These are phyloP conservation scores for Eristalinus aeneus DNA, from an alignment of 2,888 invertebrate species.

Conservation along the genomic window DNA sequence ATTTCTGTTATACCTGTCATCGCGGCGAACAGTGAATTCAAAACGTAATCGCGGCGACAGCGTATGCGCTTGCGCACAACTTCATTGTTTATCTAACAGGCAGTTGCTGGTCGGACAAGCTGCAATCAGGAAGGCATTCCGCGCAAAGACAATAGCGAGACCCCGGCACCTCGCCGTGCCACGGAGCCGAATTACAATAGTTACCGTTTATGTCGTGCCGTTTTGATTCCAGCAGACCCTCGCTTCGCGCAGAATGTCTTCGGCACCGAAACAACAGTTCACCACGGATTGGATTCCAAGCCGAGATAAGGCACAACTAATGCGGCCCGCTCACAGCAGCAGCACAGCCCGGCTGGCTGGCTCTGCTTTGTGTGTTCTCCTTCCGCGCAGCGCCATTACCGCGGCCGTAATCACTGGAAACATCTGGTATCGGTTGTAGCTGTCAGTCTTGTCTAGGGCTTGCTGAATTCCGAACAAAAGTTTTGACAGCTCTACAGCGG, in stretches of 20 bases:
- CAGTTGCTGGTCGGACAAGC: conserved; percentile 54
- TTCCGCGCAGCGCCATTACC: conserved; percentile 47
- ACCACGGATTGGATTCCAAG: conserved; percentile 68
- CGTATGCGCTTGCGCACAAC: conserved; percentile 40
- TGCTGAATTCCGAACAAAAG: conserved; percentile 49
- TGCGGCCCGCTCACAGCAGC: conserved; percentile 22
- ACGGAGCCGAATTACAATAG: conserved; percentile 67
- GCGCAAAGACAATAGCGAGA: conserved; percentile 55
- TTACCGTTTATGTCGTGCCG: conserved; percentile 69
- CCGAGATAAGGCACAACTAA: conserved; percentile 62
- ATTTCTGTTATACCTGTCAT: conserved; percentile 65
- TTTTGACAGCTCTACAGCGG: conserved; percentile 59
- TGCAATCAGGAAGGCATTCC: conserved; percentile 63
- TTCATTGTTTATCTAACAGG: conserved; percentile 68
- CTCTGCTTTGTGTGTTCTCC: conserved; percentile 57
- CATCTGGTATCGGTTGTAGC: conserved; percentile 58
- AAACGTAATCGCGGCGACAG: conserved; percentile 49
- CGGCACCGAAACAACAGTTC: conserved; percentile 46
- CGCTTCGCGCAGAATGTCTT: conserved; percentile 30
- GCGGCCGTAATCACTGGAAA: conserved; percentile 51
- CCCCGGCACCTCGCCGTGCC: conserved; percentile 37
- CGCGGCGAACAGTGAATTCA: conserved; percentile 43
- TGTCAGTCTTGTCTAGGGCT: conserved; percentile 51
- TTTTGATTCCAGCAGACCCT: conserved; percentile 49
- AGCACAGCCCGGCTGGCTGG: neutral